Conservation (phyloP, 2,797 vertebrate species). For the Galago senegalensis region DNA sequence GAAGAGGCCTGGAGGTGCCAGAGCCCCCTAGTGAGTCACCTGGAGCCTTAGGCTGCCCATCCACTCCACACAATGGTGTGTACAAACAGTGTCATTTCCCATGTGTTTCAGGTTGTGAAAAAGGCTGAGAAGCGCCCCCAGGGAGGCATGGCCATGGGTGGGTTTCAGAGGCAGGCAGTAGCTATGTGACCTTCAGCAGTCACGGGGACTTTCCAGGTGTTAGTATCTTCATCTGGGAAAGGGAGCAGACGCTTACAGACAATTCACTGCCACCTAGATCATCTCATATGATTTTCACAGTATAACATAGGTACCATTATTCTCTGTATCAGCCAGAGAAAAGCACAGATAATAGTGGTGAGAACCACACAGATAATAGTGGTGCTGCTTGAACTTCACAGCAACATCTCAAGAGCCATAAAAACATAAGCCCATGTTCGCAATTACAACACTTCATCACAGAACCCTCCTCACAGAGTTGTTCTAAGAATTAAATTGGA, state of each 20-base stretch:
- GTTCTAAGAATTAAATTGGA: not conserved
- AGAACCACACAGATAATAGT: not conserved
- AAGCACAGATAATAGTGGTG: not conserved
- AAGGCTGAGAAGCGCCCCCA: not conserved
- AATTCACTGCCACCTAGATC: not conserved
- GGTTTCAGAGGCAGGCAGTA: not conserved
- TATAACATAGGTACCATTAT: not conserved
- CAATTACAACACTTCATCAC: not conserved
- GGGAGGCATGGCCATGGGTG: not conserved
- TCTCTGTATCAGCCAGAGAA: not conserved
- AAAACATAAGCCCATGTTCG: not conserved
- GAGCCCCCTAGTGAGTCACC: not conserved
- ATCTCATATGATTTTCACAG: constrained; percentile 13
- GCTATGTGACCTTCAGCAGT: not conserved
- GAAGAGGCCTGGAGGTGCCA: not conserved
- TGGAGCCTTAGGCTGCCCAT: not conserved
- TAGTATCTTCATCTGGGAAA: constrained; percentile 33
- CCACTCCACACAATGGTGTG: not conserved
- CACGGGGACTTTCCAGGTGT: not conserved
- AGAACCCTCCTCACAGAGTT: not conserved
- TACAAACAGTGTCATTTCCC: not conserved
- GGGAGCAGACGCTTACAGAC: not conserved
- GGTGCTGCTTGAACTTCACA: not conserved
- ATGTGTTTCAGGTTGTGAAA: not conserved
- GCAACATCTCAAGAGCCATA: not conserved